Percentiles rank a stretch among this genome's conserved stretches.
Conservation (phyloP, 1,140 invertebrate genomes). For the Papilio polytes region DNA sequence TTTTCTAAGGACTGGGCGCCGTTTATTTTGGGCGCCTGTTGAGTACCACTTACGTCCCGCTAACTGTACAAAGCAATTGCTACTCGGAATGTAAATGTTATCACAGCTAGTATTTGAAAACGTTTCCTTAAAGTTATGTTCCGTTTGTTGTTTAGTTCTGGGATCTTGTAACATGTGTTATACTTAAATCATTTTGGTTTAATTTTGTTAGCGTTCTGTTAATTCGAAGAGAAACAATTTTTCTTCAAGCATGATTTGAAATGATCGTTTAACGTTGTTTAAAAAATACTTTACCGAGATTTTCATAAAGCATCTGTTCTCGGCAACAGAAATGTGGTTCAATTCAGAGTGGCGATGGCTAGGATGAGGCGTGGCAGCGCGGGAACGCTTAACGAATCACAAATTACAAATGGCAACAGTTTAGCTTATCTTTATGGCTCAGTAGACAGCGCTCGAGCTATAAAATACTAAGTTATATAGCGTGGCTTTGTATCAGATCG, state of each 20-base stretch:
- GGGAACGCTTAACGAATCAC: slow-evolving; percentile 21
- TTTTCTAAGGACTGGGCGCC: neutral
- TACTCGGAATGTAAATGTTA: slow-evolving; percentile 17
- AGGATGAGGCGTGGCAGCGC: neutral
- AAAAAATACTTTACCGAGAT: neutral
- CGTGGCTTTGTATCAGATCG: neutral
- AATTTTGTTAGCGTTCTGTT: neutral
- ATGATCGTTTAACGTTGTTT: neutral
- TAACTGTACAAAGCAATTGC: neutral
- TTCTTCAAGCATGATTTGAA: neutral
- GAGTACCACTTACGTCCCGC: neutral
- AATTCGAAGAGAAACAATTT: neutral
- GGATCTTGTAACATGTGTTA: neutral
- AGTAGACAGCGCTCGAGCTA: slow-evolving; percentile 11
- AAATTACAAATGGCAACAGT: slow-evolving; percentile 24
- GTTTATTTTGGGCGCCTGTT: neutral
- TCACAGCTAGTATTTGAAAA: neutral
- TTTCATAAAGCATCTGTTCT: neutral
- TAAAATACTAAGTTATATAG: slow-evolving; percentile 12
- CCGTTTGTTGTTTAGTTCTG: neutral
- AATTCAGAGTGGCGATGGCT: neutral
- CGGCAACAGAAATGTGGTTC: neutral
- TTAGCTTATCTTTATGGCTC: slow-evolving; percentile 26
- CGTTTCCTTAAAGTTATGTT: neutral
- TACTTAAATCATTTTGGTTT: neutral